A percentile compares a stretch with the other conserved stretches of the same genome.
Conservation (phyloP, 1,140 invertebrate species). For the Eumaeus atala region DNA sequence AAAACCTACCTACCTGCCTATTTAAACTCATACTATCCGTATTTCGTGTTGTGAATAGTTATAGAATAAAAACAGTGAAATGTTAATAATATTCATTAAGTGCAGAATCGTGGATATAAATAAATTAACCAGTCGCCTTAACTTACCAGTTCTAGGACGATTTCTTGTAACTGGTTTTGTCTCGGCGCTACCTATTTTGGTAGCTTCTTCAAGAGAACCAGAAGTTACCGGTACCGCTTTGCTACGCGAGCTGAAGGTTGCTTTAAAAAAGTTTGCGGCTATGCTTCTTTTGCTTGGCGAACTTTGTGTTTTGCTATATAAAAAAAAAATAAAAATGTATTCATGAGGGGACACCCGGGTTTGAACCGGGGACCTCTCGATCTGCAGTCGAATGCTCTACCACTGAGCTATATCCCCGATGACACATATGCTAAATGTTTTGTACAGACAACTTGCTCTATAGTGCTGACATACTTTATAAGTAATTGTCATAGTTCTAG, state of each 20-base stretch:
- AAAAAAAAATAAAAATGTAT: constrained; percentile 31
- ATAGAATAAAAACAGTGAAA: too few species aligned
- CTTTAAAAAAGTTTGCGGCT: constrained; percentile 61
- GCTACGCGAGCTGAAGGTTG: constrained; percentile 62
- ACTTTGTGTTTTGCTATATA: constrained; percentile 39
- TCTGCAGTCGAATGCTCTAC: constrained; percentile 84
- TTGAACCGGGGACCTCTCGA: constrained; percentile 94
- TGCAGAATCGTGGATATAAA: too few species aligned
- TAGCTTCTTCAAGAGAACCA: constrained; percentile 41
- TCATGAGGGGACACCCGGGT: constrained; percentile 87
- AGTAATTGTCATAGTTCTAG: constrained; percentile 14
- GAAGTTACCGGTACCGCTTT: constrained; percentile 54
- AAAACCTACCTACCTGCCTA: too few species aligned
- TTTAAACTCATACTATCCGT: too few species aligned
- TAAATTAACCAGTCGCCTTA: background rate
- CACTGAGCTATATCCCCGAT: constrained; percentile 75
- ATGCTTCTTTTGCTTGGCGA: constrained; percentile 33
- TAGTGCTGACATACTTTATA: constrained; percentile 21
- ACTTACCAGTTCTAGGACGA: constrained; percentile 59
- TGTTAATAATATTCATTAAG: too few species aligned
- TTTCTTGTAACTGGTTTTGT: constrained; percentile 66
- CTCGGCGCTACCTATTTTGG: constrained; percentile 69
- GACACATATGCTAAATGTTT: constrained; percentile 7
- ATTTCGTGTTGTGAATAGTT: too few species aligned
- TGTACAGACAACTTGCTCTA: constrained; percentile 15